Base-by-base conservation (phyloP, 2,113 vertebrate genomes). In the Haemorhous mexicanus region DNA sequence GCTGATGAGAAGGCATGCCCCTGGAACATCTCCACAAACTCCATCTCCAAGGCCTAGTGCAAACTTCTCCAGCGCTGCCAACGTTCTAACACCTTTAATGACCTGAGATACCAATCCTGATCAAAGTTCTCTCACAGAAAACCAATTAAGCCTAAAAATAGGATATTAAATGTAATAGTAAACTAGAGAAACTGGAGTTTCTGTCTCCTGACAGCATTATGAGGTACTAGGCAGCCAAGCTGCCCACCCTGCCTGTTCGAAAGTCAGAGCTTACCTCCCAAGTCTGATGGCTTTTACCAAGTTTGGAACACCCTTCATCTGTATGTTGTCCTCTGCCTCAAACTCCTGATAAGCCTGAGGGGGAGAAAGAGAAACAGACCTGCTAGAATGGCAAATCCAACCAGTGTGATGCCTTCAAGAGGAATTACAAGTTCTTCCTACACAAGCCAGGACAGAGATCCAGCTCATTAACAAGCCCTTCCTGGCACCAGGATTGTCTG, bases 331-430 rank as follows among this genome's bases (percentile, higher is more conserved):
- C 97, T 98, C 98, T 97, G 97, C 98, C 98, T 97, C 97, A 98
- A 97, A 97, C 84, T 97, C 97, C 97, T 98, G 97, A 98, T 96
- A 98, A 97, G 98, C 98, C 98, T 98, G 97, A 74, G 97, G 98
- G 96, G 97, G 95, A 98, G 98, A 98, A 97, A 98, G 97, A 98
- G 97, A 98, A 98, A 98, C 97, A 98, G 80, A 98, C 98, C 98
- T 94, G 96, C 97, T 98, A 98, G 98, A 97, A 97, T 0, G 86
- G 97, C 96, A 95, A 73, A 95, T 97, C 93, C 96, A 94, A 97
- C 94, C 97, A 68, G 74, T 10, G 73, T 14, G 70, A 87, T 89
- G 95, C 96, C 97, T 97, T 96, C 91, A 89, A 89, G 94, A 94
- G 96, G 96, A 94, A 74, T 95, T 87, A 64, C 72, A 81, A 84